These are phyloP conservation scores for Hyperopisus bebe DNA, from an alignment of 2,113 vertebrate genomes.

Conservation along the genomic window DNA sequence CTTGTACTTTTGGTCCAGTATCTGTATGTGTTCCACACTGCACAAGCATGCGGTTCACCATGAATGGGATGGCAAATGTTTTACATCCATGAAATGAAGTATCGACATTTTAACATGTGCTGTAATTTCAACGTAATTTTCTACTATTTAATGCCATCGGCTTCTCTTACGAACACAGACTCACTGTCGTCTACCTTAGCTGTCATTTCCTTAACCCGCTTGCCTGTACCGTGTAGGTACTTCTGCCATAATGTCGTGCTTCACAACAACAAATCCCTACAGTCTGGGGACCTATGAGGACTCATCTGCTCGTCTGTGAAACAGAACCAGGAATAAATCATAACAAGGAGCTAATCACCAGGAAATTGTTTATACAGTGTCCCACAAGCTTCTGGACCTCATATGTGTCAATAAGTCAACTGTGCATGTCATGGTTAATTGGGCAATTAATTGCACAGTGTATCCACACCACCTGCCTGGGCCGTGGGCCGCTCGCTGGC, in stretches of 20 bases:
- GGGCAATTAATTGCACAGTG: constrained; percentile 17
- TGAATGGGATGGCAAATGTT: background rate
- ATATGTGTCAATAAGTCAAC: constrained; percentile 14
- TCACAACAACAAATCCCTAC: background rate
- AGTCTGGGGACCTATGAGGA: background rate
- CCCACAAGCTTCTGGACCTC: background rate
- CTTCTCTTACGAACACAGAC: background rate
- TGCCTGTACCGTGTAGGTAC: background rate
- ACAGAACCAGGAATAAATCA: background rate
- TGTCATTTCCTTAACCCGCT: background rate
- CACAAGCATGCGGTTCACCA: background rate
- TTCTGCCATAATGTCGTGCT: background rate
- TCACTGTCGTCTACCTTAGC: background rate
- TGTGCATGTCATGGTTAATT: constrained; percentile 19
- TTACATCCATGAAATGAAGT: background rate
- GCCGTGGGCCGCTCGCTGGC: background rate
- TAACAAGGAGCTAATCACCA: background rate
- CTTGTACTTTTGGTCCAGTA: background rate
- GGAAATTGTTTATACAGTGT: constrained; percentile 12
- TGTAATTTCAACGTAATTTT: background rate
- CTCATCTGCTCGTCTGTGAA: background rate
- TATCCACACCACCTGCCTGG: background rate
- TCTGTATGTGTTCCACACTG: background rate
- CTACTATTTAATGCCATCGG: background rate
- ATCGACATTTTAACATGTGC: background rate